Evolutionary conservation across 2,113 vertebrate genomes (phyloP), one percentile per base, ranked within the genome.

Genomic region (Amphiprion percula): DNA sequence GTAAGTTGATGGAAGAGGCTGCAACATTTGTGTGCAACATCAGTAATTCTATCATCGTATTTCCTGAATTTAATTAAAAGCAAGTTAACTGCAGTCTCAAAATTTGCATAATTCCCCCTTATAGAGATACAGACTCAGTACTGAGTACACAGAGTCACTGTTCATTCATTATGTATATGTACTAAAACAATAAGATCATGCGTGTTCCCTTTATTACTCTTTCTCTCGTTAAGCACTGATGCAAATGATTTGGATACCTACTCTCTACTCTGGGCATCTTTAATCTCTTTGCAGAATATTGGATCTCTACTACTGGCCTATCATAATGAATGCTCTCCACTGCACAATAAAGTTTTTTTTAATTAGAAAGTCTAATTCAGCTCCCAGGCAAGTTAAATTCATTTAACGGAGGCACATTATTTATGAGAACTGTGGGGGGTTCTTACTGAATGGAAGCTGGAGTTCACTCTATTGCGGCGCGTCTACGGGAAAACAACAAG

Each of bases 291-390:
- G 15, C 53, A 49, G 79, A 84, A 86, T 90, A 89, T 91, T 74
- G 89, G 70, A 87, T 91, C 73, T 86, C 75, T 56, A 64, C 83
- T 56, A 68, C 74, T 86, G 90, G 81, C 86, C 83, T 19, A 19
- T 77, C 74, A 75, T 85, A 90, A 87, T 78, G 70, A 73, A 89
- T 83, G 68, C 83, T 79, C 79, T 88, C 78, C 77, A 74, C 80
- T 74, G 87, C 62, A 84, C 87, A 89, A 88, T 91, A 83, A 80
- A 85, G 80, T 81, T 69, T 64, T 90, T 89, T 90, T 90, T 90
- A 90, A 92, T 94, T 92, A 92, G 74, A 89, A 91, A 84, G 73
- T 89, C 78, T 86, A 85, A 87, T 88, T 88, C 80, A 77, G 88
- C 86, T 91, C 84, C 62, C 74, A 89, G 87, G 82, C 88, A 85